Conservation (phyloP, 1,140 invertebrate genomes). For the Drosophila nigrodunni region DNA sequence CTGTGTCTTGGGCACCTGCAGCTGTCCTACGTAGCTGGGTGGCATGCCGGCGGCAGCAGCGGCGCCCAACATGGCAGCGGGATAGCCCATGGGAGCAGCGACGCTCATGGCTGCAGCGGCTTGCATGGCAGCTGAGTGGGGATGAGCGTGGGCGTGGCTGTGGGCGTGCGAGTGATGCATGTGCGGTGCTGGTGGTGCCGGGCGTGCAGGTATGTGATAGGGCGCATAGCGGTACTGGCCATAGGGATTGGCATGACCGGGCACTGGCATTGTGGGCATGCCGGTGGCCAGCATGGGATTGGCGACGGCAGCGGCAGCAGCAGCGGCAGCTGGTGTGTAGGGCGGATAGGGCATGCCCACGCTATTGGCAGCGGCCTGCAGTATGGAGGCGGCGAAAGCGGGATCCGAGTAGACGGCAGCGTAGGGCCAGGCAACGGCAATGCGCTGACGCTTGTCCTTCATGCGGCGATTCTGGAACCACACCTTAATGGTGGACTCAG, state of each 20-base stretch:
- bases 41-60: slow-evolving; percentile 65
- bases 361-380: slow-evolving; percentile 93
- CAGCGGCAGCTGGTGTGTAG: slow-evolving; percentile 82
- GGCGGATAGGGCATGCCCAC: slow-evolving; percentile 87
- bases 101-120: slow-evolving; percentile 47
- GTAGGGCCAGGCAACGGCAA: slow-evolving; percentile 97
- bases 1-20: slow-evolving; percentile 69
- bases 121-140: slow-evolving; percentile 44
- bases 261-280: slow-evolving; percentile 85
- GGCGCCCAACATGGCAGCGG: slow-evolving; percentile 58
- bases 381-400: slow-evolving; percentile 94
- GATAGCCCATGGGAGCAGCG: slow-evolving; percentile 53
- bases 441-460: slow-evolving; percentile 98
- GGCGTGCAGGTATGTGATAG: slow-evolving; percentile 82
- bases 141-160: slow-evolving; percentile 57
- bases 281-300: slow-evolving; percentile 85
- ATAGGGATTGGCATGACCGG: slow-evolving; percentile 77
- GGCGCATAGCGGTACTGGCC: slow-evolving; percentile 84
- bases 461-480: slow-evolving; percentile 99
- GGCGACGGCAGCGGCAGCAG: slow-evolving; percentile 52
- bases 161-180: slow-evolving; percentile 78
- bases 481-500: slow-evolving; percentile 99
- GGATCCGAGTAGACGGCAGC: slow-evolving; percentile 96
- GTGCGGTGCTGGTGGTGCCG: slow-evolving; percentile 79
- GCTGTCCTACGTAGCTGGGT: slow-evolving; percentile 51